Conservation (phyloP, 2,113 vertebrate genomes). For the Albula goreensis region DNA sequence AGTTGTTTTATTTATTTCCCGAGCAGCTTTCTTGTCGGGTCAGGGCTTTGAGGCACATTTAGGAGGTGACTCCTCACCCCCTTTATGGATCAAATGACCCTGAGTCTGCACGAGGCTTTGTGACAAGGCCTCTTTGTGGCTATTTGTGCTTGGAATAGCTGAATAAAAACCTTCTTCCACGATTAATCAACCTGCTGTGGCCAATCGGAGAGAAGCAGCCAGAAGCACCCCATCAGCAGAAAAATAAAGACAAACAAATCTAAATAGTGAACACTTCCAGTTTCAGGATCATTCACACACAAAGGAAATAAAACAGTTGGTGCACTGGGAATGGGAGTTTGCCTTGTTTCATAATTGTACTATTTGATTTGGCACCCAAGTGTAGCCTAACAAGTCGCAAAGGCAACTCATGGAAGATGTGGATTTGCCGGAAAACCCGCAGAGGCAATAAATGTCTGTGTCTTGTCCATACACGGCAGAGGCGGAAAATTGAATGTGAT, state of each 20-base stretch:
- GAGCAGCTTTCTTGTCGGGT: conserved; percentile 35
- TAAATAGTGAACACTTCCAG: not conserved
- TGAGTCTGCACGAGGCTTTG: conserved; percentile 36
- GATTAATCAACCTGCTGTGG: conserved; percentile 41
- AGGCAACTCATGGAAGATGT: not conserved
- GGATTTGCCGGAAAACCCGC: not conserved
- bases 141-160: conserved; percentile 61
- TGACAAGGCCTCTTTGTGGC: conserved; percentile 51
- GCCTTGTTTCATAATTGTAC: not conserved
- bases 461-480: not conserved
- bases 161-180: conserved; percentile 57
- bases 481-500: not conserved
- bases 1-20: not conserved
- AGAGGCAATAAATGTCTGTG: not conserved
- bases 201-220: conserved; percentile 34
- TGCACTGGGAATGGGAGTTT: not conserved
- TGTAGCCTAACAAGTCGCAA: not conserved
- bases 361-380: not conserved
- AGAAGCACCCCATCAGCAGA: not conserved
- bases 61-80: conserved; percentile 45
- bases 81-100: conserved; percentile 51
- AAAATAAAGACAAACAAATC: not conserved
- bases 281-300: not conserved
- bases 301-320: not conserved
- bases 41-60: conserved; percentile 47